These are phyloP conservation scores for Lonchura striata DNA, from an alignment of 2,113 vertebrate species.

Conservation along the genomic window DNA sequence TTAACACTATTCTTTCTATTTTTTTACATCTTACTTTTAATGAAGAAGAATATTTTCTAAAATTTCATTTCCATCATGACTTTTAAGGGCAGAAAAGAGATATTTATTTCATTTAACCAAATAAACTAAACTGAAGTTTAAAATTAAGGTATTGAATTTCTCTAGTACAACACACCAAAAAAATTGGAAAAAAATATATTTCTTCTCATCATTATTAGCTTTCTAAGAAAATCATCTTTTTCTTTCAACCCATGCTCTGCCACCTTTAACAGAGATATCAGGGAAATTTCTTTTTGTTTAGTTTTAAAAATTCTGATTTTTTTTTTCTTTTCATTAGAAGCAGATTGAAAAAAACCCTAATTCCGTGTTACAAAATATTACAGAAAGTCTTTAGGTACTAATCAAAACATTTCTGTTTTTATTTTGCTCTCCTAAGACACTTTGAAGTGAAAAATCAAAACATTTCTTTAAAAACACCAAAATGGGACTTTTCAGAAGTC, in stretches of 20 bases:
- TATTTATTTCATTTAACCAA: background rate
- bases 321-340: background rate
- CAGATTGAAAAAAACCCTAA: background rate
- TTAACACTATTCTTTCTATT: background rate
- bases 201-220: background rate
- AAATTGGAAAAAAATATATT: background rate
- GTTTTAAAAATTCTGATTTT: background rate
- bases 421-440: background rate
- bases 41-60: background rate
- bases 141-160: background rate
- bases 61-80: background rate
- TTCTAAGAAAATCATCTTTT: background rate
- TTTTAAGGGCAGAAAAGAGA: background rate
- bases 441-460: constrained; percentile 5
- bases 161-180: background rate
- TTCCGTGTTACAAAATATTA: background rate
- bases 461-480: background rate
- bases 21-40: background rate
- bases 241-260: background rate
- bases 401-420: background rate
- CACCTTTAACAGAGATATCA: background rate
- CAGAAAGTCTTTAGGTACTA: background rate
- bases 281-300: background rate
- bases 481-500: background rate
- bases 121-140: background rate